Conservation (phyloP, 2,797 vertebrate species). For the Brachymystax lenok region DNA sequence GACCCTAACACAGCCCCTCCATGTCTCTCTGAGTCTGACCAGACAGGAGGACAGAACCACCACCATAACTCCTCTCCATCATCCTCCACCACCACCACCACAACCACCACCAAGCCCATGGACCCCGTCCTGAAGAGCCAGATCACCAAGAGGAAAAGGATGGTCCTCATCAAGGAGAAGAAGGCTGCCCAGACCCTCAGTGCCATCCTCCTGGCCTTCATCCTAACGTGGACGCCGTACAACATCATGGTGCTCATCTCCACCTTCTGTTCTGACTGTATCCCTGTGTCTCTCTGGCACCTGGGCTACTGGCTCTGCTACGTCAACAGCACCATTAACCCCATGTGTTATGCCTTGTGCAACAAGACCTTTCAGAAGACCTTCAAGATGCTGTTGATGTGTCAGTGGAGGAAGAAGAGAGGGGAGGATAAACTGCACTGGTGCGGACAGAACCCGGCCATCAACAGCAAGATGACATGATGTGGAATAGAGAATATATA, state of each 20-base stretch:
- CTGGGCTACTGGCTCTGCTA: constrained; percentile 99
- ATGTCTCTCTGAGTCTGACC: constrained; percentile 73
- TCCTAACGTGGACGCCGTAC: constrained; percentile 98
- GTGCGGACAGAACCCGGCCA: constrained; percentile 81
- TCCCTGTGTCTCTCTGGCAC: constrained; percentile 91
- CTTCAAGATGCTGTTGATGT: constrained; percentile 94
- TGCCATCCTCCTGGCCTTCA: constrained; percentile 96
- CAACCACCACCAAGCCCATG: constrained; percentile 78
- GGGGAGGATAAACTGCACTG: constrained; percentile 88
- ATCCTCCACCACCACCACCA: constrained; percentile 64
- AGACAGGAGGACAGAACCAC: constrained; percentile 49
- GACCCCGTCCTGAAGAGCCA: constrained; percentile 88
- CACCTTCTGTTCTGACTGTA: constrained; percentile 91
- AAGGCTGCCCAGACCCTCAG: constrained; percentile 98
- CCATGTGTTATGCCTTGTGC: constrained; percentile 98
- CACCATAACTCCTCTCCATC: constrained; percentile 72
- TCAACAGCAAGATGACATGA: constrained; percentile 64
- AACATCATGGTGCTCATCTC: constrained; percentile 99
- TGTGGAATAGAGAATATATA: neutral
- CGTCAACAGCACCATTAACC: constrained; percentile 98
- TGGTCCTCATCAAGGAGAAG: constrained; percentile 96
- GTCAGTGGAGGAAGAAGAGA: constrained; percentile 89
- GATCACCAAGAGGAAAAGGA: constrained; percentile 96
- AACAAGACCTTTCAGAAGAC: constrained; percentile 99
- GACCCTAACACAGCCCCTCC: constrained; percentile 76